Percentiles rank a stretch among this genome's conserved stretches.
These are phyloP conservation scores for Leucoraja ocellata DNA, from an alignment of 2,797 vertebrate species.

Conservation along the genomic window DNA sequence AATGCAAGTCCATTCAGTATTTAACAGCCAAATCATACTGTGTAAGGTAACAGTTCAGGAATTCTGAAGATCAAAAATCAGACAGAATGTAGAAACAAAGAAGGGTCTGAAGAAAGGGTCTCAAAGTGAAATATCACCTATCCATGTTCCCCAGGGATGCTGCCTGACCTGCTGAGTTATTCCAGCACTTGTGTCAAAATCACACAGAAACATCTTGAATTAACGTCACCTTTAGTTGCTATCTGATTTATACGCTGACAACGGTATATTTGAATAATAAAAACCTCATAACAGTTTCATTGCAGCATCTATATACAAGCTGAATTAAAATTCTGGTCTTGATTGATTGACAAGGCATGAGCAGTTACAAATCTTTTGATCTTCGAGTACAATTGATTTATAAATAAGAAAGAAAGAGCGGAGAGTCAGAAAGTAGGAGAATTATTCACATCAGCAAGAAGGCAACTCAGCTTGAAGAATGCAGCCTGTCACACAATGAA, in stretches of 20 bases:
- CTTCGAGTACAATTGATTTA: not conserved
- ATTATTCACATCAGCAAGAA: not conserved
- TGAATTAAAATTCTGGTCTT: not conserved
- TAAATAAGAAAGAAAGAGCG: not conserved
- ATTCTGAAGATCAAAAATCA: not conserved
- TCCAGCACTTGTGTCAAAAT: not conserved
- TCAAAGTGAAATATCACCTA: too few relatives aligned
- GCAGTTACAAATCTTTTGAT: not conserved
- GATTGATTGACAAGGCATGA: not conserved
- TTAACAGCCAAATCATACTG: not conserved
- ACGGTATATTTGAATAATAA: not conserved
- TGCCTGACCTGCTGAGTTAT: too few relatives aligned
- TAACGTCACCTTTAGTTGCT: not conserved
- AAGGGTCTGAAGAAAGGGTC: too few relatives aligned
- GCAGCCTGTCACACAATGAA: not conserved
- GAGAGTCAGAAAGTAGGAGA: not conserved
- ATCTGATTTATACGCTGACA: not conserved
- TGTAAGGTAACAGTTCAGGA: not conserved
- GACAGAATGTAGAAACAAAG: too few relatives aligned
- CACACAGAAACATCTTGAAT: not conserved
- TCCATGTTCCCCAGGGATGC: too few relatives aligned
- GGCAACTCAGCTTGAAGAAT: not conserved
- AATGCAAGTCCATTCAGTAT: not conserved
- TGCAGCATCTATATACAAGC: not conserved
- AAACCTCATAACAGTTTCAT: not conserved